Evolutionary conservation across 2,113 vertebrate species (phyloP).

Genomic region (Protobothrops flavoviridis): DNA sequence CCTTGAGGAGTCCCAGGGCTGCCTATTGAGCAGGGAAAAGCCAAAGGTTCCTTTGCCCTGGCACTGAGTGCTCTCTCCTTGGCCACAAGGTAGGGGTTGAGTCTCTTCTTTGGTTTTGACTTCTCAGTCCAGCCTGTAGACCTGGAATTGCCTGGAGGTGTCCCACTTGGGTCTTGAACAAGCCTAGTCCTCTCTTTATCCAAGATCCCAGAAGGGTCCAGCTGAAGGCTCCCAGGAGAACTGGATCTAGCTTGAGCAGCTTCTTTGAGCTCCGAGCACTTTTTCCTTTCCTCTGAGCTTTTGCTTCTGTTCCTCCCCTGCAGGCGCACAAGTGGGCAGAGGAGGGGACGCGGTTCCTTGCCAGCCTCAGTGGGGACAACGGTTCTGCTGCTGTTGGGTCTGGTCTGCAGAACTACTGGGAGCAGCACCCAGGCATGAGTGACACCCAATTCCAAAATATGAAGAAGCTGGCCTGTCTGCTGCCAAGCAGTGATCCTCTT

Average conservation of each 20-base stretch:
- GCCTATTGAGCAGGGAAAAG: neutral
- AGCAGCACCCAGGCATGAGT: conserved; percentile 74
- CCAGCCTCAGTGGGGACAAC: conserved; percentile 76
- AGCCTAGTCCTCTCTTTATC: neutral
- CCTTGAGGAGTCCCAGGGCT: neutral
- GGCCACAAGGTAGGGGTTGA: neutral
- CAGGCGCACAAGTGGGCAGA: conserved; percentile 81
- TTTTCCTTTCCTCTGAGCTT: conserved; percentile 33
- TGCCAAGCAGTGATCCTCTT: conserved; percentile 75
- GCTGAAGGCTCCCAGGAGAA: neutral
- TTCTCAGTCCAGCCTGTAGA: too few relatives aligned
- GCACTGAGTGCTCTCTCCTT: neutral
- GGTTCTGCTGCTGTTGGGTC: conserved; percentile 65
- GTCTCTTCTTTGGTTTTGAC: neutral
- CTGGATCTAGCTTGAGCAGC: neutral
- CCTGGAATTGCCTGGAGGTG: neutral
- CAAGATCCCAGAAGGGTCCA: neutral
- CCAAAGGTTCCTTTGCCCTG: neutral
- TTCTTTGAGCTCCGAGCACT: too few relatives aligned
- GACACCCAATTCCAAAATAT: conserved; percentile 79
- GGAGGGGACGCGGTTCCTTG: conserved; percentile 79
- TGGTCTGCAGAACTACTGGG: conserved; percentile 73
- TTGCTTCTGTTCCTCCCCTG: neutral
- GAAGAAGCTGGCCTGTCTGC: conserved; percentile 78
- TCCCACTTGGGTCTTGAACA: neutral